These are phyloP conservation scores for Cremastinae sp. DNA, from an alignment of 2,888 invertebrate genomes.

Conservation along the genomic window DNA sequence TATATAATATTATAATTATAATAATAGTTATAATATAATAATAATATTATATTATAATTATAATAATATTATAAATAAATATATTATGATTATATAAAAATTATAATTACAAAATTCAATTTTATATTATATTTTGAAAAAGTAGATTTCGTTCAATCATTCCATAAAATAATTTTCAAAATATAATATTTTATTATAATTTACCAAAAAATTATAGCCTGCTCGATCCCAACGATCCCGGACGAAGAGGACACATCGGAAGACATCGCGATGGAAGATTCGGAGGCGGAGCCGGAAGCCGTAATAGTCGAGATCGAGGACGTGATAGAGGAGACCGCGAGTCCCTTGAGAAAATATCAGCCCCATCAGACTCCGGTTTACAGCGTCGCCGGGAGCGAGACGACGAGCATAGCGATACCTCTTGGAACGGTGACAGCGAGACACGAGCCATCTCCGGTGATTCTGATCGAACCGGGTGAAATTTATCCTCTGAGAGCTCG, in stretches of 20 bases:
- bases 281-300: constrained; percentile 87
- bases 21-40: no score
- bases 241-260: constrained; percentile 68
- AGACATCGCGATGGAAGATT: constrained; percentile 73
- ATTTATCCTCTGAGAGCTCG: constrained; percentile 47
- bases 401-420: constrained; percentile 75
- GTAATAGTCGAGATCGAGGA: constrained; percentile 91
- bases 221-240: constrained; percentile 68
- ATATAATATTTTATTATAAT: no score
- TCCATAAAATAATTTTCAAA: no score
- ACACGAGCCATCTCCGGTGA: constrained; percentile 74
- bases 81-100: no score
- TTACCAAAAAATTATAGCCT: constrained; percentile 47
- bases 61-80: no score
- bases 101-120: no score
- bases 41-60: no score
- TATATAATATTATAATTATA: no score
- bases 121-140: no score
- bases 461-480: constrained; percentile 70
- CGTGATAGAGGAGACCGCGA: constrained; percentile 89
- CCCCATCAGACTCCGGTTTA: constrained; percentile 89
- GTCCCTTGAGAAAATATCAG: constrained; percentile 85
- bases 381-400: constrained; percentile 75
- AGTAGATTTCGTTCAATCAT: no score
- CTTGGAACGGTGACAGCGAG: constrained; percentile 75